Percentiles rank a stretch among this genome's conserved stretches.
Conservation (phyloP, 23 tunicate genomes). For the Aplidium turbinatum region DNA sequence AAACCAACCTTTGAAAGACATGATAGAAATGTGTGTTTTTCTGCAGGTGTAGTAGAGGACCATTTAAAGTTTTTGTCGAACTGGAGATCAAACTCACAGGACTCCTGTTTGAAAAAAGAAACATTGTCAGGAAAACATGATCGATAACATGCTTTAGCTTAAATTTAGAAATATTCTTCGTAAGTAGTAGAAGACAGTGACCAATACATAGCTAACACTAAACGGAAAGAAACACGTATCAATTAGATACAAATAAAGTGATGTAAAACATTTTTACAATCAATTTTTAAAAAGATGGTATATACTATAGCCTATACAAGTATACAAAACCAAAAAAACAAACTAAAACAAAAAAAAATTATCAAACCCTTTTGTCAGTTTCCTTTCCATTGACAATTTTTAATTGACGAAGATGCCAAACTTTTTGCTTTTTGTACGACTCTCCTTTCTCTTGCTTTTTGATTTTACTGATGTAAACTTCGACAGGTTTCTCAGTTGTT, state of each 20-base stretch:
- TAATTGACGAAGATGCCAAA: constrained; percentile 77
- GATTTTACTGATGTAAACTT: constrained; percentile 73
- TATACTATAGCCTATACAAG: neutral
- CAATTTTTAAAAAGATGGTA: neutral
- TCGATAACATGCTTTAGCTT: too few relatives aligned
- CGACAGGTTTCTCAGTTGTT: constrained; percentile 72
- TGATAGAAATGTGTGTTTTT: constrained; percentile 80
- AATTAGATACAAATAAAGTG: neutral
- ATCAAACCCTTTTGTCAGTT: constrained; percentile 9
- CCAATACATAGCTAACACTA: too few relatives aligned
- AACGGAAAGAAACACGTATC: too few relatives aligned
- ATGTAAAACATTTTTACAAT: neutral
- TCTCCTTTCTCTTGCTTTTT: constrained; percentile 92
- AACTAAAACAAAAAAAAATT: neutral
- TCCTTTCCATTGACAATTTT: constrained; percentile 86
- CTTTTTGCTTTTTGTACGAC: constrained; percentile 89
- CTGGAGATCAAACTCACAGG: constrained; percentile 83
- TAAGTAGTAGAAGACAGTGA: too few relatives aligned
- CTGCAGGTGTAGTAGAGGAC: constrained; percentile 83
- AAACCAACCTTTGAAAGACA: constrained; percentile 74
- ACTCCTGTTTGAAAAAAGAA: constrained; percentile 60
- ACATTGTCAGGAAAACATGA: too few relatives aligned
- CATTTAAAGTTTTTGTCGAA: constrained; percentile 95
- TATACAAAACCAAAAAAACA: neutral
- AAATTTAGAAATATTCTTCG: too few relatives aligned